Conservation (phyloP, 2,888 invertebrate species). For the Ryuthela nishihirai region DNA sequence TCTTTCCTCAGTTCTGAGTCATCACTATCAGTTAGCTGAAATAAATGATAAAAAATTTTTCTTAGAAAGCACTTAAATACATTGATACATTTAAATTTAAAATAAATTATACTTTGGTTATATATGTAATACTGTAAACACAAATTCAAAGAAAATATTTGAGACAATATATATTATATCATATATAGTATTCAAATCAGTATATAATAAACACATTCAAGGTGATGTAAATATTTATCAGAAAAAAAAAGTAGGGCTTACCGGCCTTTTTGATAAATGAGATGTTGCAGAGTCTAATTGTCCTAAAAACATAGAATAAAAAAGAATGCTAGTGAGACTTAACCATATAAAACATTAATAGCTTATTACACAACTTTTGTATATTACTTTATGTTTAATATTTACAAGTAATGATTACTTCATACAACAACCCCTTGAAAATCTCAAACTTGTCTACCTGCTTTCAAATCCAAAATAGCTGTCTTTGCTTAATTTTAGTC, state of each 20-base stretch:
- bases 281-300: conserved; percentile 44
- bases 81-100: no score
- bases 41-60: neutral
- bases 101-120: no score
- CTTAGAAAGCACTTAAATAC: no score
- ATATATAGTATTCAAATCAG: neutral
- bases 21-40: conserved; percentile 29
- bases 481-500: no score
- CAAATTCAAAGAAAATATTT: neutral
- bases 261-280: conserved; percentile 39
- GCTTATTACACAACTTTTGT: no score
- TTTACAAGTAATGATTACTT: no score
- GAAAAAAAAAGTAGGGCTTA: conserved; percentile 26
- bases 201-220: neutral
- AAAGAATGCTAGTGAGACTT: neutral
- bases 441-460: no score
- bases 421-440: no score
- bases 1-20: conserved; percentile 46
- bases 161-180: neutral
- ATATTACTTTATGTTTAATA: no score
- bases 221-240: neutral
- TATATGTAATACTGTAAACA: no score
- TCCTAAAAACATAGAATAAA: conserved; percentile 10
- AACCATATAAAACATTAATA: conserved; percentile 1
- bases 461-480: no score